Evolutionary conservation across 1,140 invertebrate genomes (phyloP).

Genomic region (Leguminivora glycinivorella): DNA sequence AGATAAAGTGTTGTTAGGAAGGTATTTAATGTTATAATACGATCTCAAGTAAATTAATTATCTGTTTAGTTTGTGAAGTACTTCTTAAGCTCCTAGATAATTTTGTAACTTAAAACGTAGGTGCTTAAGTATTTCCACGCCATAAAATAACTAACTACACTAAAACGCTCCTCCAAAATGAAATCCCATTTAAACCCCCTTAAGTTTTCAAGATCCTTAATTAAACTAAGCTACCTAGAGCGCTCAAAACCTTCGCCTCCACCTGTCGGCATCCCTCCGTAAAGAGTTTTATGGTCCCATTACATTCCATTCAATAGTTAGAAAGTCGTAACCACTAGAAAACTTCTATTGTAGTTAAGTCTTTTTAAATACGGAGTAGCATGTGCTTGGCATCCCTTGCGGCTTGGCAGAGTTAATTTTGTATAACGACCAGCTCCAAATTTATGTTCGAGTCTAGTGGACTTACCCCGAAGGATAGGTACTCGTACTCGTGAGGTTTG

Average conservation of each 20-base stretch:
- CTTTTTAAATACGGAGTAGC: not conserved
- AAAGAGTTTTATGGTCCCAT: conserved; percentile 20
- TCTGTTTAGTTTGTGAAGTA: no score
- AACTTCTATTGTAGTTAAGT: not conserved
- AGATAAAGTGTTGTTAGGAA: no score
- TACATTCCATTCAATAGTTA: not conserved
- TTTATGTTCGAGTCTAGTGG: conserved; percentile 25
- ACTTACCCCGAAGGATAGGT: conserved; percentile 6
- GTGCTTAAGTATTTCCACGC: not conserved
- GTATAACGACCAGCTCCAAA: conserved; percentile 27
- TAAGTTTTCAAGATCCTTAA: conserved; percentile 21
- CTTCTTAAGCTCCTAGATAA: no score
- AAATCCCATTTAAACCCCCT: conserved; percentile 25
- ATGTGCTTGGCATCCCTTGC: conserved; percentile 7
- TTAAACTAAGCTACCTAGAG: conserved; percentile 24
- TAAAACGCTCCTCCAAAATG: conserved; percentile 5
- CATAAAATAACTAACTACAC: not conserved
- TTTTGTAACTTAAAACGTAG: no score
- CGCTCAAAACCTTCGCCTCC: conserved; percentile 14
- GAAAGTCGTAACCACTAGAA: not conserved
- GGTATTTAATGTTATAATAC: no score
- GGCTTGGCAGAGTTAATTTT: conserved; percentile 26
- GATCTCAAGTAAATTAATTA: no score
- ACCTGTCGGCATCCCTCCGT: conserved; percentile 19
- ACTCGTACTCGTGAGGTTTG: conserved; percentile 1